Evolutionary conservation across 1,140 invertebrate species (phyloP).

Genomic region (Adelges cooleyi): DNA sequence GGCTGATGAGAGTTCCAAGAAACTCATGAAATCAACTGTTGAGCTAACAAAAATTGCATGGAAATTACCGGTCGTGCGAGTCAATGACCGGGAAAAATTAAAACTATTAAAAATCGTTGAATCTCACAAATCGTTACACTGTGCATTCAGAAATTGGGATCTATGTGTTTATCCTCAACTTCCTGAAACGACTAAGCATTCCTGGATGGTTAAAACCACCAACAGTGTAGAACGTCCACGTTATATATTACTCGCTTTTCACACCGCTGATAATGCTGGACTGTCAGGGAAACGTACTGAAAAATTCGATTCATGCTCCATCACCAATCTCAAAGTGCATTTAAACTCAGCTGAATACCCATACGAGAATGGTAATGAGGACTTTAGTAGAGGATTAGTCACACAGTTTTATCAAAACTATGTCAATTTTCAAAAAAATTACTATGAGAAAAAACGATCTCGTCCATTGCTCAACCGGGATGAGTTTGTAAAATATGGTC

Average conservation of each 20-base stretch:
- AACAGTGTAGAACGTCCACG: constrained; percentile 34
- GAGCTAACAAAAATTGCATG: constrained; percentile 33
- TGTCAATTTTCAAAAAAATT: constrained; percentile 34
- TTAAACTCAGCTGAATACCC: constrained; percentile 37
- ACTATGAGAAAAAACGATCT: constrained; percentile 32
- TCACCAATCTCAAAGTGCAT: constrained; percentile 35
- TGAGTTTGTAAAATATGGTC: constrained; percentile 31
- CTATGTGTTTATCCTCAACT: too few relatives aligned
- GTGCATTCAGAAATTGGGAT: constrained; percentile 36
- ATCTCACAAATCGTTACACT: constrained; percentile 32
- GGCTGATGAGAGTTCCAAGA: neutral
- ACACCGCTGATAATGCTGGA: too few relatives aligned
- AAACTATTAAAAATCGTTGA: constrained; percentile 30
- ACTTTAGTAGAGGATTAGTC: constrained; percentile 28
- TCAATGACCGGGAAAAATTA: constrained; percentile 31
- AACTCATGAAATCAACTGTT: neutral
- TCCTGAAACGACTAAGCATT: constrained; percentile 9
- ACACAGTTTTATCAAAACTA: constrained; percentile 35
- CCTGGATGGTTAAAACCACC: constrained; percentile 35
- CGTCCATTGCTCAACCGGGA: constrained; percentile 21
- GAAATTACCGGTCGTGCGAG: constrained; percentile 34
- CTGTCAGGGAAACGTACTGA: constrained; percentile 1
- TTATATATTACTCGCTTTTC: too few relatives aligned
- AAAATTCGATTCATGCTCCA: constrained; percentile 34
- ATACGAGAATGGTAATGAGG: constrained; percentile 34